Conservation (phyloP, 2,113 vertebrate genomes). For the Mastomys natalensis region DNA sequence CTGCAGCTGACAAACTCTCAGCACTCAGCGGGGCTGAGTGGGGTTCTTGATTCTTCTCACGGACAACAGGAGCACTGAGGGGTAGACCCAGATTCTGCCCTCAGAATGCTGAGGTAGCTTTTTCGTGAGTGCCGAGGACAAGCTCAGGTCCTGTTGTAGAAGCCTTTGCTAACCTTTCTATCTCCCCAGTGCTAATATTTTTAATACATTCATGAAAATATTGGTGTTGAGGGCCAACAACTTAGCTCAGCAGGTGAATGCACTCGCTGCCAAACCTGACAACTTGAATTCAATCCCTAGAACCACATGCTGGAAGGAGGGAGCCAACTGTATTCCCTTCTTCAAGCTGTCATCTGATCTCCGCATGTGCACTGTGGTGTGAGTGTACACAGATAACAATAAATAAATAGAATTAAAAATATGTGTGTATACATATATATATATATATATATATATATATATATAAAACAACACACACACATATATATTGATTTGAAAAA, state of each 20-base stretch:
- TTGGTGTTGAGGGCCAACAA: neutral
- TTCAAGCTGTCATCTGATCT: neutral
- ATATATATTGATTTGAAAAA: neutral
- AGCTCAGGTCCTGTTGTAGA: too few species aligned
- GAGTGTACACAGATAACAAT: neutral
- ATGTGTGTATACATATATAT: too few species aligned
- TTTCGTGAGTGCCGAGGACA: neutral
- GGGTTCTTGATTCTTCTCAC: neutral
- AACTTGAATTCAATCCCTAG: neutral
- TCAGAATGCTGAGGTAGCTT: neutral
- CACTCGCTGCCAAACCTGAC: neutral
- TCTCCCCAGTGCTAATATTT: neutral
- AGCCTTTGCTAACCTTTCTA: too few species aligned
- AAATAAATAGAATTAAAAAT: neutral
- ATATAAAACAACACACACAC: too few species aligned
- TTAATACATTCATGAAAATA: constrained; percentile 14
- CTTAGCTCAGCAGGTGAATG: neutral
- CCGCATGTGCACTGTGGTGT: neutral
- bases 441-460: too few species aligned
- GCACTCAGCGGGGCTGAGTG: too few species aligned
- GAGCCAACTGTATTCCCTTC: neutral
- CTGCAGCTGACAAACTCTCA: neutral
- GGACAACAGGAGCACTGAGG: neutral
- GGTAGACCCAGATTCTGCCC: neutral
- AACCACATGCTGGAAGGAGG: neutral